phyloP scores from a whole-genome alignment of 2,113 vertebrate species.

The Picathartes gymnocephalus region DNA sequence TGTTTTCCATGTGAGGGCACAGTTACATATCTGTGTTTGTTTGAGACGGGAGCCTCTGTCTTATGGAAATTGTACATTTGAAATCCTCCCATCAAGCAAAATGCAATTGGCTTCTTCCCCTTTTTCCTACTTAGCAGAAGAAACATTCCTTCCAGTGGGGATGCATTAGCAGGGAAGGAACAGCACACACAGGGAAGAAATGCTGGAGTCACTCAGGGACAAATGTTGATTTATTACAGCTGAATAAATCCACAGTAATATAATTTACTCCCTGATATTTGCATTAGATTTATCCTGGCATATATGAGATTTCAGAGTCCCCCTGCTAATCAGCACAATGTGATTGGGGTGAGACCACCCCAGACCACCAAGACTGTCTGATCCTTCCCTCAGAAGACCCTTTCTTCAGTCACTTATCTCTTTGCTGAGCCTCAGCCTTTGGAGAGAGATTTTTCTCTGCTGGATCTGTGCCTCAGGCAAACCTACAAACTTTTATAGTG shows the following conservation, averaged over 20 bases:
- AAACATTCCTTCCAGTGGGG: background rate
- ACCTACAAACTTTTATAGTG: slow-evolving; percentile 37
- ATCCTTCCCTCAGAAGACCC: background rate
- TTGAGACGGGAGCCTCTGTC: background rate
- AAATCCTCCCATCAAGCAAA: slow-evolving; percentile 11
- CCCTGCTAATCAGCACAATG: background rate
- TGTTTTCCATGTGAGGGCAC: background rate
- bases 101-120: background rate
- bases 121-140: background rate
- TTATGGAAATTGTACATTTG: background rate
- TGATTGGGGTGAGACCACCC: background rate
- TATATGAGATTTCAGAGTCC: background rate
- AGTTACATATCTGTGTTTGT: background rate
- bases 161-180: background rate
- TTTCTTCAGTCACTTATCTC: background rate
- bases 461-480: slow-evolving; percentile 47
- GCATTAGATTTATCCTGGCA: background rate
- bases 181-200: background rate
- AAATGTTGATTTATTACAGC: slow-evolving; percentile 11
- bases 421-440: slow-evolving; percentile 12
- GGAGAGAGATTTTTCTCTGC: background rate
- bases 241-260: slow-evolving; percentile 24
- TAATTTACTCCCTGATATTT: background rate
- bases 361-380: background rate
- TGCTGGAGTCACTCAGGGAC: slow-evolving; percentile 8